Base-by-base conservation (phyloP, 2,888 invertebrate species). In the Scaptomyza caliginosa region DNA sequence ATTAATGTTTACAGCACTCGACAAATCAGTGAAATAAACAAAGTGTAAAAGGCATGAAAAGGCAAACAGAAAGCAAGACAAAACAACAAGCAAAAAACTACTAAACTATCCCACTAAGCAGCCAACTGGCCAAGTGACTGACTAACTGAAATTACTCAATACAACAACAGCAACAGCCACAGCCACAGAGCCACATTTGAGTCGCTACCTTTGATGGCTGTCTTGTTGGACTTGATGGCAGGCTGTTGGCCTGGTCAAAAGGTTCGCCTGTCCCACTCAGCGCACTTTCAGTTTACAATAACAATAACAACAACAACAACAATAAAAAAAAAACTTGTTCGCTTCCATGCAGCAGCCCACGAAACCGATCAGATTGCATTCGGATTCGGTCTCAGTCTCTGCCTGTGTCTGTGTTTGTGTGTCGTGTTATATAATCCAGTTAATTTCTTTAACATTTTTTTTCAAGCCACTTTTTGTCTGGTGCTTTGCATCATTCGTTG, bases 361-460 rank as follows among this genome's bases (percentile, higher is more conserved):
- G 55, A 67, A 82, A 69, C 76, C 70, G 77, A 84, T 87, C 77
- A 71, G 79, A 87, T 86, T 83, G 83, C 83, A 83, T 87, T 83
- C 64, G 73, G 64, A 68, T 69, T 63, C 57, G 56, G 55, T 48
- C 50, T 38, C 65, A 42, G 70, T 4, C 2, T 23, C 58, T 43
- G 60, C 45, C 2, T 23, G 24, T 42, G 42, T 16, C 3, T 24
- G 40, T 62, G 43, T 68, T 21, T 50, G 30, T 66, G 42, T 60
- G 55, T 59, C 68, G 67, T 43, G 77, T 84, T 84, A 87, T 84
- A 84, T 84, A 84, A 84, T 84, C 88, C 86, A 84, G 83, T 84
- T 84, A 84, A 84, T 84, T 85, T 84, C 83, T 84, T 84, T 85
- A 79, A 87, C 70, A 74, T 74, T 87, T 80, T 84, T 84, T 72